phyloP scores from a whole-genome alignment of 2,888 invertebrate species.

The Clitarchus hookeri region DNA sequence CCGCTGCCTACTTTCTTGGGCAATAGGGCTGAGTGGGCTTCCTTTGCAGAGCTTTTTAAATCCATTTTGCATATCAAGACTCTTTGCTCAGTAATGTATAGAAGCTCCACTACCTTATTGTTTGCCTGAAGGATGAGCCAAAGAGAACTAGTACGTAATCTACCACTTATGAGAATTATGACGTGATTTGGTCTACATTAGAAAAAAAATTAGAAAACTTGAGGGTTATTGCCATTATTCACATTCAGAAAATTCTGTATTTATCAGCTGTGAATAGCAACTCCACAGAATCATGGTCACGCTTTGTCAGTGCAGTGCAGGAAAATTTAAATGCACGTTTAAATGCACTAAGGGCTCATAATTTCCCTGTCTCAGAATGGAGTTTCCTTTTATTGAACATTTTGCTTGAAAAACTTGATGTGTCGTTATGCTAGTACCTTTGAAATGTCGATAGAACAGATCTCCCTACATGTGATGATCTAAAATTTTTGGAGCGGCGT shows the following conservation, averaged over 20 bases:
- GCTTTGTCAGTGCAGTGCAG: background rate
- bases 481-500: background rate
- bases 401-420: background rate
- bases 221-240: background rate
- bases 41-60: background rate
- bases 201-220: background rate
- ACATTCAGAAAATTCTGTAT: background rate
- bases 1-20: background rate
- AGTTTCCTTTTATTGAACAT: background rate
- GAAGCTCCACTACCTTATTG: background rate
- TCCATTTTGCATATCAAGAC: background rate
- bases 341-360: background rate
- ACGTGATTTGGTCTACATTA: background rate
- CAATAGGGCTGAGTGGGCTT: background rate
- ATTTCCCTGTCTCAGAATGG: background rate
- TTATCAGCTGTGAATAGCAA: background rate
- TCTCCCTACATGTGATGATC: background rate
- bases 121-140: background rate
- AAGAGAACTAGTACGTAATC: background rate
- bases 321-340: too few relatives aligned
- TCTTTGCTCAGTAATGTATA: background rate
- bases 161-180: background rate
- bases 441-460: background rate
- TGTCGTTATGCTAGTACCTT: background rate
- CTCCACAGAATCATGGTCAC: background rate